A percentile compares a stretch with the other conserved stretches of the same genome.
Evolutionary conservation across 2,797 vertebrate genomes (phyloP).

Genomic region (Lacerta bilineata): DNA sequence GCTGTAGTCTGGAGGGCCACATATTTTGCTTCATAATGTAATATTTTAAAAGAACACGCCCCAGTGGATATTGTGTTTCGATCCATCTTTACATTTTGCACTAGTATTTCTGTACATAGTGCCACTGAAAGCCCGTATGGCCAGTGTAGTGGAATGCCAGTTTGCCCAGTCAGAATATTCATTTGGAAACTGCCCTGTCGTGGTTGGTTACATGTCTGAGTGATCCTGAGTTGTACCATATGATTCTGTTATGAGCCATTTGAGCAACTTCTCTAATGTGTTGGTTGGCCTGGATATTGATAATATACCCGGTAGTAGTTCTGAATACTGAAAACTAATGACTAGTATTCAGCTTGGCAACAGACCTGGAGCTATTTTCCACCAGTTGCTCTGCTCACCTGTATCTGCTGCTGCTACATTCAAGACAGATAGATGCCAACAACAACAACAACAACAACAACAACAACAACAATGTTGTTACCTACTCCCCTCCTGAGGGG

Average conservation of each 20-base stretch:
- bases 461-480: neutral
- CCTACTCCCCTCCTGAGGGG: neutral
- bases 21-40: slow-evolving; percentile 19
- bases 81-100: neutral
- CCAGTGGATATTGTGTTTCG: neutral
- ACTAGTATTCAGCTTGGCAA: neutral
- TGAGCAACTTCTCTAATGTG: neutral
- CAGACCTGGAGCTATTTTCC: neutral
- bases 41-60: neutral
- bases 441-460: too few relatives aligned
- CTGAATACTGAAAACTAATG: neutral
- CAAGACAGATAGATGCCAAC: too few relatives aligned
- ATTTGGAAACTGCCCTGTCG: neutral
- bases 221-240: neutral
- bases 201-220: neutral
- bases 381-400: neutral
- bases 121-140: neutral
- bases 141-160: neutral
- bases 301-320: too few relatives aligned
- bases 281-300: neutral
- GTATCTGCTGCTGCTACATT: neutral
- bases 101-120: neutral
- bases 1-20: too few relatives aligned
- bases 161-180: neutral
- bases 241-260: neutral